Base-by-base conservation (phyloP, 2,888 invertebrate genomes). In the Rhamnusium bicolor region DNA sequence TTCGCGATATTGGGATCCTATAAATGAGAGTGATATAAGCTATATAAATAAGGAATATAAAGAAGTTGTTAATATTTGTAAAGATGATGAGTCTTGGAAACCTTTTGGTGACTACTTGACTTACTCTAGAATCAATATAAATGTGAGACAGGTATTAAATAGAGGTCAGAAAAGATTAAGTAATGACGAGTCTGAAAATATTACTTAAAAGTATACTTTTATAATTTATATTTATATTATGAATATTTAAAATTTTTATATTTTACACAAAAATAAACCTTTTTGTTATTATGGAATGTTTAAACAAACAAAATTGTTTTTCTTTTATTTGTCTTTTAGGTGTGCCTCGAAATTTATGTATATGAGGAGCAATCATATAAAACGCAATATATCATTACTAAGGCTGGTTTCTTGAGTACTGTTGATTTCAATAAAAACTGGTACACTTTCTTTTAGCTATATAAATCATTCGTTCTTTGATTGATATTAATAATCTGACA, bases 41-140 rank as follows among this genome's bases (percentile, higher is more conserved):
- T 32, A 63, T 65, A 16, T 29, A 4, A 69, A 67, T 46, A 73
- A 78, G 58, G 75, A 80, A 32, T 79, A 73, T 70, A 71, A 80
- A 69, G 76, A 82, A 69, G 72, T 79, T 53, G 79, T 78, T 70
- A 82, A 80, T 73, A 84, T 72, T 68, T 87, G 88, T 53, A 77
- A 78, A 8, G 85, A 89, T 74, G 85, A 87, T 29, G 69, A 79
- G 0, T 88, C 89, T 82, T 93, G 92, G 92, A 82, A 84, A 71
- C 89, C 88, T 2, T 93, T 91, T 84, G 85, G 88, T 18, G 86
- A 89, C 61, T 97, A 95, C 87, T 87, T 95, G 53, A 87, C 89
- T 63, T 90, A 91, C 80, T 94, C 95, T 32, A 92, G 99, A 85
- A 95, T 99, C 69, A 99, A 99, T 89, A 91, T 99, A 79, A 99